These are phyloP conservation scores for Dipodomys spectabilis DNA, from an alignment of 2,113 vertebrate species.

Conservation along the genomic window DNA sequence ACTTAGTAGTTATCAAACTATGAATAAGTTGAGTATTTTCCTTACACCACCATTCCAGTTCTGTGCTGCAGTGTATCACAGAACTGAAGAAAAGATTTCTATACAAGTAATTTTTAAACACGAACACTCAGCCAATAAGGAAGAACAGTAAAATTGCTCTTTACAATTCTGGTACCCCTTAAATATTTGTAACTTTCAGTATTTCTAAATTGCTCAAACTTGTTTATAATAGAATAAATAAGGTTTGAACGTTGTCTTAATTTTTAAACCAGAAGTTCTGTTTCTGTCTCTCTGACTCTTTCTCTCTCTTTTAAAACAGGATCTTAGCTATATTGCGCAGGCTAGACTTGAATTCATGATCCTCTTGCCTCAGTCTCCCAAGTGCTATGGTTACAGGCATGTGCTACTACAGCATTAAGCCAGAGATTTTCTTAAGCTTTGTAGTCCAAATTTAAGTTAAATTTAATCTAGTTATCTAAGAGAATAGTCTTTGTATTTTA, in stretches of 20 bases:
- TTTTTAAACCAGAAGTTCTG: slow-evolving; percentile 77
- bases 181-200: not conserved
- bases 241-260: slow-evolving; percentile 49
- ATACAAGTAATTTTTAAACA: slow-evolving; percentile 12
- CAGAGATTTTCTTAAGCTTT: slow-evolving; percentile 1
- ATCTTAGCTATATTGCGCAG: no score
- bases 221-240: slow-evolving; percentile 60
- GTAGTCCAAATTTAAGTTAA: not conserved
- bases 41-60: slow-evolving; percentile 22
- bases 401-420: no score
- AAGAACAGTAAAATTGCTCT: slow-evolving; percentile 37
- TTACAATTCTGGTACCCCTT: slow-evolving; percentile 47
- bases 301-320: no score
- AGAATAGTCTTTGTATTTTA: slow-evolving; percentile 66
- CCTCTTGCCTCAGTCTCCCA: no score
- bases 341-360: no score
- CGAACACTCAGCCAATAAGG: slow-evolving; percentile 45
- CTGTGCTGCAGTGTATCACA: slow-evolving; percentile 40
- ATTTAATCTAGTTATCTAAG: slow-evolving; percentile 56
- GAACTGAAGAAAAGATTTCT: slow-evolving; percentile 61
- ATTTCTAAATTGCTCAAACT: slow-evolving; percentile 63
- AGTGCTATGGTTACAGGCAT: no score
- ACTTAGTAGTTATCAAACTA: slow-evolving; percentile 37
- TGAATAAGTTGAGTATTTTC: slow-evolving; percentile 32
- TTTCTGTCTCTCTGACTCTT: no score